Percentiles rank a stretch among this genome's conserved stretches.
These are phyloP conservation scores for Coremacera marginata DNA, from an alignment of 2,888 invertebrate genomes.

Conservation along the genomic window DNA sequence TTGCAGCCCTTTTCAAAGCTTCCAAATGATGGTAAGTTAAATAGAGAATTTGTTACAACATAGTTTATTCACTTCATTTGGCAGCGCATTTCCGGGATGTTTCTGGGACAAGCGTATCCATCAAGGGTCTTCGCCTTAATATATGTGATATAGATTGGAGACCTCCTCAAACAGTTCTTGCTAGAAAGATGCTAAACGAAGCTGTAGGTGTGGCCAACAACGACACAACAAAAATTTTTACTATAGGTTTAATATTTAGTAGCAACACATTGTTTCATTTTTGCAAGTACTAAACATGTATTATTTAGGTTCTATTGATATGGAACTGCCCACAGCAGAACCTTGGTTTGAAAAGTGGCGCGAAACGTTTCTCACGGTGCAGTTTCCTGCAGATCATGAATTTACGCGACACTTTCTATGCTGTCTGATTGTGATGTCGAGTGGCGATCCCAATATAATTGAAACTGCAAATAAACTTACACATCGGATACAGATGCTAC, in stretches of 20 bases:
- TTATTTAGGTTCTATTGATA: conserved; percentile 70
- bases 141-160: conserved; percentile 85
- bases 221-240: conserved; percentile 72
- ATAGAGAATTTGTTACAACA: conserved; percentile 38
- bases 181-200: conserved; percentile 87
- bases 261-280: background rate
- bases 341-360: conserved; percentile 98
- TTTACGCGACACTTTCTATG: conserved; percentile 91
- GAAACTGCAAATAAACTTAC: conserved; percentile 85
- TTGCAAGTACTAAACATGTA: background rate
- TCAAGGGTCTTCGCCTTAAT: conserved; percentile 83
- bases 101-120: conserved; percentile 78
- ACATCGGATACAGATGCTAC: conserved; percentile 84
- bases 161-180: conserved; percentile 84
- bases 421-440: conserved; percentile 82
- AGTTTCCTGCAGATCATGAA: conserved; percentile 95
- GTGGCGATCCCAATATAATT: conserved; percentile 81
- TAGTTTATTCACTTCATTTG: background rate
- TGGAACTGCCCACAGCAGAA: conserved; percentile 82
- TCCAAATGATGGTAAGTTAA: conserved; percentile 77
- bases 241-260: conserved; percentile 70
- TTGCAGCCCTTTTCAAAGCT: conserved; percentile 89
- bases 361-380: conserved; percentile 88
- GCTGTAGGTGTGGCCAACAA: conserved; percentile 77
- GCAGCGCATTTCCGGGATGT: conserved; percentile 88